Evolutionary conservation across 2,113 vertebrate species (phyloP).

Genomic region (Bambusicola thoracicus): DNA sequence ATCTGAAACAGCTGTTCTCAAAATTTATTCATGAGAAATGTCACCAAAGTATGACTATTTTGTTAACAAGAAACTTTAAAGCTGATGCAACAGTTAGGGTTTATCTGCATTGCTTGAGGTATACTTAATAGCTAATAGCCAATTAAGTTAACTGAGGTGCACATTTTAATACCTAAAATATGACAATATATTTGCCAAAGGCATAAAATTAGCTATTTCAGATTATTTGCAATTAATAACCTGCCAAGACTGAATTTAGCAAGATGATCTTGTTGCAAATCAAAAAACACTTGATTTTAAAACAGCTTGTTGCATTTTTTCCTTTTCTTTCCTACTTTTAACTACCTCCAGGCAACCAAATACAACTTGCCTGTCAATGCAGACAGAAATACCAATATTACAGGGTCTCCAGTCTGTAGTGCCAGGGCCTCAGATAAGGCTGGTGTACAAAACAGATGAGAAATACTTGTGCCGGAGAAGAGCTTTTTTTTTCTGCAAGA

Average conservation of each 20-base stretch:
- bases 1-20: constrained; percentile 9
- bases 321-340: neutral
- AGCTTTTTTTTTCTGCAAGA: neutral
- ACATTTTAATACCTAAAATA: neutral
- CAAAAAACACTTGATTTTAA: neutral
- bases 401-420: neutral
- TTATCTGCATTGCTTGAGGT: neutral
- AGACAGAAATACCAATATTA: neutral
- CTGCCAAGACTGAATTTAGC: neutral
- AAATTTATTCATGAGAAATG: neutral
- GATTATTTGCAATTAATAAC: neutral
- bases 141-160: neutral
- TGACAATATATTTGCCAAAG: neutral
- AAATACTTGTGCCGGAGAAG: neutral
- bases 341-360: neutral
- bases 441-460: neutral
- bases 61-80: neutral
- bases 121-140: neutral
- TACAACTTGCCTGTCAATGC: neutral
- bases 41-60: neutral
- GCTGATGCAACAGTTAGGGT: neutral
- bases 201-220: neutral
- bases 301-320: neutral
- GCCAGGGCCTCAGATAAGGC: neutral
- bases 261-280: neutral